A percentile compares a stretch with the other conserved stretches of the same genome.
These are phyloP conservation scores for Drosophila nigricruria DNA, from an alignment of 2,888 invertebrate genomes.

Conservation along the genomic window DNA sequence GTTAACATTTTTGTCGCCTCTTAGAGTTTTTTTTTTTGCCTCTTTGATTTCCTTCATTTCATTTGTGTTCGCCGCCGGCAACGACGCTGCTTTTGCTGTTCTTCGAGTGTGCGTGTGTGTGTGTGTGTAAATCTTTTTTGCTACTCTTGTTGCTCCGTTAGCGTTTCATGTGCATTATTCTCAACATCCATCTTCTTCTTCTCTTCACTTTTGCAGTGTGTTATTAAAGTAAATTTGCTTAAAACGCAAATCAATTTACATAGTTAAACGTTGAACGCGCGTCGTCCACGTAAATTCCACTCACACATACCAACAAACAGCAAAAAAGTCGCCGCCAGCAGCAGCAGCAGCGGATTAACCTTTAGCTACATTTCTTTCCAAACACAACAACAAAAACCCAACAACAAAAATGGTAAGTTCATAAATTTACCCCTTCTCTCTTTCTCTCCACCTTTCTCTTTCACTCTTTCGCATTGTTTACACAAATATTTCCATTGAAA, in stretches of 20 bases:
- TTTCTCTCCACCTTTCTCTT: neutral
- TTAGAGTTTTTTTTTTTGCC: constrained; percentile 3
- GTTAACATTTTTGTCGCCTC: constrained; percentile 46
- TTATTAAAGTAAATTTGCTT: constrained; percentile 60
- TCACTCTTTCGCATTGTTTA: constrained; percentile 44
- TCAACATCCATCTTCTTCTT: constrained; percentile 46
- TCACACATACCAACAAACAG: constrained; percentile 69
- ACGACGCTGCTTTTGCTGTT: constrained; percentile 38
- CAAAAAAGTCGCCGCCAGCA: constrained; percentile 38
- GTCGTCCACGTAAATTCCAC: constrained; percentile 68
- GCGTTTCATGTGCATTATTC: constrained; percentile 37
- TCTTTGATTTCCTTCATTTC: constrained; percentile 39
- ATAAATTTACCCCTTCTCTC: constrained; percentile 12
- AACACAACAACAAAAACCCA: constrained; percentile 61
- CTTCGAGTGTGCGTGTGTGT: neutral
- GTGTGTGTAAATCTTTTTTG: constrained; percentile 37
- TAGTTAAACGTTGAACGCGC: constrained; percentile 69
- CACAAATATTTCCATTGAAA: constrained; percentile 55
- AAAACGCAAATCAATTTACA: constrained; percentile 50
- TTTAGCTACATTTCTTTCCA: constrained; percentile 72
- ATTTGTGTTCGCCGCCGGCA: constrained; percentile 63
- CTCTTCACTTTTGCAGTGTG: constrained; percentile 74
- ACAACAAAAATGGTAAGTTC: constrained; percentile 74
- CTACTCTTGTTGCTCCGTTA: constrained; percentile 20
- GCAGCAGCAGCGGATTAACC: constrained; percentile 76